A percentile compares a stretch with the other conserved stretches of the same genome.
These are phyloP conservation scores for Notoglanidium macrostoma DNA, from an alignment of 2,797 vertebrate species.

Conservation along the genomic window DNA sequence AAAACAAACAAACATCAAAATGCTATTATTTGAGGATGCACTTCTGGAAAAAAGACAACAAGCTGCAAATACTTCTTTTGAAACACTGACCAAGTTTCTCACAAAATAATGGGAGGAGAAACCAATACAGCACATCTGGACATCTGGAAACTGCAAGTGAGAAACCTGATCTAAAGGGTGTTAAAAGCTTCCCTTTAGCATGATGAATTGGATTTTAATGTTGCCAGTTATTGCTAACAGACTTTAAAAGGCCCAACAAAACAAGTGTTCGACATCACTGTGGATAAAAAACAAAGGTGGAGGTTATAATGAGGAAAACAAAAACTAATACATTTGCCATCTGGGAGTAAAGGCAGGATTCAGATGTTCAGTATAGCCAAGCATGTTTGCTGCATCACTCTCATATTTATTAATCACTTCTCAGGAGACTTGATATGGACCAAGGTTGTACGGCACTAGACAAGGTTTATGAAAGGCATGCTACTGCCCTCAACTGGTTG, in stretches of 20 bases:
- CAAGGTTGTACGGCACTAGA: background rate
- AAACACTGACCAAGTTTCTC: constrained; percentile 56
- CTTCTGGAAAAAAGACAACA: constrained; percentile 41
- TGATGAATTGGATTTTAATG: constrained; percentile 69
- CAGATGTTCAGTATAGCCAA: background rate
- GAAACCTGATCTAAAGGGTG: constrained; percentile 23
- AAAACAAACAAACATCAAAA: background rate
- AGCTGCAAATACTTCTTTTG: constrained; percentile 61
- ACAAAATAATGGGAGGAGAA: constrained; percentile 23
- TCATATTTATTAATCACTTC: background rate
- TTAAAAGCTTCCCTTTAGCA: constrained; percentile 58
- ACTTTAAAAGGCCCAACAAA: constrained; percentile 53
- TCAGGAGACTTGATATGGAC: background rate
- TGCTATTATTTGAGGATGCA: background rate
- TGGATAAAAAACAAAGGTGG: background rate
- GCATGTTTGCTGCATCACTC: background rate
- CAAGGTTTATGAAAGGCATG: background rate
- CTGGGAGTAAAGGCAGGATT: constrained; percentile 1
- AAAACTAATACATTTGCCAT: background rate
- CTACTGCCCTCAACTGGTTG: constrained; percentile 42
- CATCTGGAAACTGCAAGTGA: background rate
- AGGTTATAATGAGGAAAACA: background rate
- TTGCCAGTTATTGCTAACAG: constrained; percentile 67
- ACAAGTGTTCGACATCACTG: constrained; percentile 1
- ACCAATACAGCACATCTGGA: background rate